Conservation (phyloP, 2,888 invertebrate genomes). For the Autographa gamma region DNA sequence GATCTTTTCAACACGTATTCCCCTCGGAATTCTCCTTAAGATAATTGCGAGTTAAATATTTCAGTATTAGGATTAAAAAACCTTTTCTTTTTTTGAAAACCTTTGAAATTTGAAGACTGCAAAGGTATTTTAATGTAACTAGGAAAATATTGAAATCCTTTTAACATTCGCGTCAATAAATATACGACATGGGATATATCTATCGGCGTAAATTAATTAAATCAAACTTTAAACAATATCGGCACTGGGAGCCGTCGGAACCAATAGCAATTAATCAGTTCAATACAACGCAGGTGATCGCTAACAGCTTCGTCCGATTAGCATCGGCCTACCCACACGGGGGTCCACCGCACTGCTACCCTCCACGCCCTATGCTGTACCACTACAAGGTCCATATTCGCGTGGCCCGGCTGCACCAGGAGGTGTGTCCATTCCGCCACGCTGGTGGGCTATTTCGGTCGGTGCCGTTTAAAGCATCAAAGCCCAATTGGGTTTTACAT, state of each 20-base stretch:
- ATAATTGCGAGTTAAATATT: constrained; percentile 2
- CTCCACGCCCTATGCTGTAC: constrained; percentile 20
- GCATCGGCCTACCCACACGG: constrained; percentile 67
- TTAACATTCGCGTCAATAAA: too few relatives aligned
- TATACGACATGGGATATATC: constrained; percentile 18
- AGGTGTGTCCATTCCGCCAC: constrained; percentile 57
- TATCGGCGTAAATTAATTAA: constrained; percentile 66
- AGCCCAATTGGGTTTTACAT: constrained; percentile 86
- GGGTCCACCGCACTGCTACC: constrained; percentile 20
- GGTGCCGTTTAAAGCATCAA: constrained; percentile 83
- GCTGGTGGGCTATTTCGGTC: constrained; percentile 77
- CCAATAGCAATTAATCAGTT: constrained; percentile 83
- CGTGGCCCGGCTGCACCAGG: constrained; percentile 25
- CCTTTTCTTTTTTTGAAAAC: not conserved
- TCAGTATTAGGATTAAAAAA: not conserved
- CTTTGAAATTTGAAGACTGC: too few relatives aligned
- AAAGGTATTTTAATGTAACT: too few relatives aligned
- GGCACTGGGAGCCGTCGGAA: constrained; percentile 64
- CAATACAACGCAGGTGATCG: constrained; percentile 84
- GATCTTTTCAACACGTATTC: not conserved
- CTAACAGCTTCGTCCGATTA: constrained; percentile 82
- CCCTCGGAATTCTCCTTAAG: not conserved
- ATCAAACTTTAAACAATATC: constrained; percentile 72
- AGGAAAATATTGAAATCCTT: too few relatives aligned
- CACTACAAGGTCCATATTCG: constrained; percentile 57